Evolutionary conservation across 2,113 vertebrate genomes (phyloP), one percentile per base, ranked within the genome.

Genomic region (Pyxicephalus adspersus): DNA sequence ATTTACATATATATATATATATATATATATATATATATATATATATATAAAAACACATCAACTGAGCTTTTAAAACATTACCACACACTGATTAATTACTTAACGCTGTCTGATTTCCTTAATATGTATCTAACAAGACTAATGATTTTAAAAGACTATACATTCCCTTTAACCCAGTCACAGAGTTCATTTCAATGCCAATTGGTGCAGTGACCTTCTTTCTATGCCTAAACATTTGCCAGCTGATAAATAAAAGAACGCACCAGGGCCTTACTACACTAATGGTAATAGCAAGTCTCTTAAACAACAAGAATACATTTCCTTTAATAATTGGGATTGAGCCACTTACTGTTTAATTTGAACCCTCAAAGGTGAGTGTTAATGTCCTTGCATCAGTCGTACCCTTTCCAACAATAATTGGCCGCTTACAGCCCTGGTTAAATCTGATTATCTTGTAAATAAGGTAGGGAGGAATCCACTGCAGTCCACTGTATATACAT

Each of bases 401-500:
- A 73, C 64, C 51, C 45, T 52, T 52, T 77, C 61, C 61, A 16
- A 7, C 61, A 77, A 64, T 66, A 78, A 78, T 67, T 79, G 77
- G 77, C 55, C 77, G 55, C 68, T 79, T 79, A 79, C 65, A 58
- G 77, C 54, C 65, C 77, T 60, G 65, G 65, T 66, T 79, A 68
- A 79, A 79, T 79, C 64, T 68, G 77, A 79, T 68, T 68, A 79
- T 66, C 31, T 68, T 68, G 64, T 79, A 79, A 79, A 79, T 79
- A 58, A 68, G 64, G 64, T 38, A 20, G 77, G 45, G 64, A 68
- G 64, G 77, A 79, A 25, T 68, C 29, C 18, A 60, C 65, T 68
- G 64, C 60, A 79, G 54, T 68, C 64, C 65, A 67, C 64, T 79
- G 76, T 67, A 78, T 66, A 66, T 79, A 79, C 64, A 68, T 79